Evolutionary conservation across 2,113 vertebrate species (phyloP).

Genomic region (Thunnus thynnus): DNA sequence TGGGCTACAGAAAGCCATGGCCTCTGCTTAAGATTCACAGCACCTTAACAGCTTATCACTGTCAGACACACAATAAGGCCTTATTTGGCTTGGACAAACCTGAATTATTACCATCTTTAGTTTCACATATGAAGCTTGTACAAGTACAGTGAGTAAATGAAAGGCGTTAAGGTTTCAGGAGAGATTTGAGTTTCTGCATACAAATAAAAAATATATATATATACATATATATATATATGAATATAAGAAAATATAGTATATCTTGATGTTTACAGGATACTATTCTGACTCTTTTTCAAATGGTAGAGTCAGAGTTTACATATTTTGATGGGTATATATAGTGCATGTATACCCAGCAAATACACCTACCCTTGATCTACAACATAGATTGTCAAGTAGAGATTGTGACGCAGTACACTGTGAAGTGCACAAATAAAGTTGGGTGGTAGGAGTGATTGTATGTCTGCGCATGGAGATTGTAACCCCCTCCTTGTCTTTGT

Average conservation of each 20-base stretch:
- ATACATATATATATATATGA: no score
- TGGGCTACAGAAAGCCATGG: neutral
- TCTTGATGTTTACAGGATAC: no score
- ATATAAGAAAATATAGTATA: no score
- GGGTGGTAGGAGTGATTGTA: neutral
- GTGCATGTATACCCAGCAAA: no score
- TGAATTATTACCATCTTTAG: neutral
- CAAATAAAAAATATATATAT: no score
- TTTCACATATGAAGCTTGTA: neutral
- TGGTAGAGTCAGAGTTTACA: no score
- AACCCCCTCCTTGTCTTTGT: constrained; percentile 39
- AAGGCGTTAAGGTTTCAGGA: no score
- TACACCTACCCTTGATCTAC: constrained; percentile 8
- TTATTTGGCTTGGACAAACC: neutral
- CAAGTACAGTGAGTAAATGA: neutral
- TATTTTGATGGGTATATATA: no score
- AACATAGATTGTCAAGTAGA: neutral
- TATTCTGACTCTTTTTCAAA: no score
- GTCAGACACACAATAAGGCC: neutral
- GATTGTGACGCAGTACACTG: neutral
- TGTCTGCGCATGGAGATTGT: constrained; percentile 8
- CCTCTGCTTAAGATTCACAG: no score
- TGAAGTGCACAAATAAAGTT: constrained; percentile 39
- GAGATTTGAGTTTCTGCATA: no score
- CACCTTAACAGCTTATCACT: neutral